Evolutionary conservation across 37 sponge, comb jelly and placozoan genomes (phyloP).

Genomic region (Cladorhizidae sp.): DNA sequence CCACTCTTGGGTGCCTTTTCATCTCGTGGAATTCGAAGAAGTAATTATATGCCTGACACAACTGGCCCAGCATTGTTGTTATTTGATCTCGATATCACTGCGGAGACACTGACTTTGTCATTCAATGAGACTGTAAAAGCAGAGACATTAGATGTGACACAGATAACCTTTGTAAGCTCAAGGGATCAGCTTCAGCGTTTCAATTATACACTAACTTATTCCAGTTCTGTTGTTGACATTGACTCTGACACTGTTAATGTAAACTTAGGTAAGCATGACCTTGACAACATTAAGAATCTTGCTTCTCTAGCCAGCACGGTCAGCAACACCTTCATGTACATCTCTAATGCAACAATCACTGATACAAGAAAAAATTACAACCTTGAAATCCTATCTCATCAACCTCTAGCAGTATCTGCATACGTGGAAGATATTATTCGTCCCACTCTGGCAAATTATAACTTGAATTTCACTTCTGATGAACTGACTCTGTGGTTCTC

Average conservation of each 20-base stretch:
- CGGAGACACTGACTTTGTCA: slow-evolving; percentile 56
- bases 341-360: slow-evolving; percentile 39
- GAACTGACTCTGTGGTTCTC: slow-evolving; percentile 75
- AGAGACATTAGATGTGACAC: slow-evolving; percentile 55
- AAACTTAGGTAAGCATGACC: slow-evolving; percentile 61
- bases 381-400: slow-evolving; percentile 17
- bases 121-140: slow-evolving; percentile 81
- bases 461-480: slow-evolving; percentile 71
- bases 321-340: slow-evolving; percentile 56
- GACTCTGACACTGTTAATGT: slow-evolving; percentile 47
- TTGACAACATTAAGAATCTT: slow-evolving; percentile 84
- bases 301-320: slow-evolving; percentile 56
- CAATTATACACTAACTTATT: slow-evolving; percentile 46
- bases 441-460: slow-evolving; percentile 58
- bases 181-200: background rate
- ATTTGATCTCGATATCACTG: slow-evolving; percentile 80
- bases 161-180: slow-evolving; percentile 52
- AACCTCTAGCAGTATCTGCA: slow-evolving; percentile 38
- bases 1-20: slow-evolving; percentile 54
- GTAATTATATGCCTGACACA: slow-evolving; percentile 48
- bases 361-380: slow-evolving; percentile 77
- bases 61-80: slow-evolving; percentile 58
- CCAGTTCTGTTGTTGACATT: slow-evolving; percentile 21
- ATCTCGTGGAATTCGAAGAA: slow-evolving; percentile 36
- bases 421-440: slow-evolving; percentile 49